Evolutionary conservation across 2,888 invertebrate genomes (phyloP).

Genomic region (Apamea anceps): DNA sequence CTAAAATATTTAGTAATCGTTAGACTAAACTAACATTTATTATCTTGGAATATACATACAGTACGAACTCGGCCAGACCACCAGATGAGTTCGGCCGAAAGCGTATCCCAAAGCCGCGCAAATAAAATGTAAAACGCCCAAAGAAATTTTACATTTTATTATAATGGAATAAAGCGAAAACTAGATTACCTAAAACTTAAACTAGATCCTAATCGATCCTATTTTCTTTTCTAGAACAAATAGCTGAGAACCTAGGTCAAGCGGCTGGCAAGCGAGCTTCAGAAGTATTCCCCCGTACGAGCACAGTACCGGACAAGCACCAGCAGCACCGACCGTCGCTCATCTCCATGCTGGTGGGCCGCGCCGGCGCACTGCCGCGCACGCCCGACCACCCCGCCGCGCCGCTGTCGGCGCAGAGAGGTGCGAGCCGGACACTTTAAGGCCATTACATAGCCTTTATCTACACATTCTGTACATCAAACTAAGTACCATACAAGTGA

Average conservation of each 20-base stretch:
- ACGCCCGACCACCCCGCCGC: conserved; percentile 86
- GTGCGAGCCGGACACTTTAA: not conserved
- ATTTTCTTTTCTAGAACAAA: conserved; percentile 76
- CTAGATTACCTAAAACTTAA: not conserved
- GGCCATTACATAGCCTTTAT: too few relatives aligned
- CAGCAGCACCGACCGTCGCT: conserved; percentile 86
- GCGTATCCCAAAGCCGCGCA: too few relatives aligned
- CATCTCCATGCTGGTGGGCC: conserved; percentile 77
- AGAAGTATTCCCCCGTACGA: conserved; percentile 90
- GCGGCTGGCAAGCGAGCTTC: conserved; percentile 84
- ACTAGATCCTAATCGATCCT: not conserved
- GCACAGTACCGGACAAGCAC: conserved; percentile 74
- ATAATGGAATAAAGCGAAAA: too few relatives aligned
- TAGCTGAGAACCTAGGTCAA: conserved; percentile 81
- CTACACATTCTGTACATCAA: too few relatives aligned
- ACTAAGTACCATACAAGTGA: too few relatives aligned
- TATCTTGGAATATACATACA: too few relatives aligned
- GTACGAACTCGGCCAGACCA: too few relatives aligned
- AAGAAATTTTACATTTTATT: too few relatives aligned
- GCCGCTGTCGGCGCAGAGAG: conserved; percentile 68
- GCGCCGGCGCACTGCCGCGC: conserved; percentile 76
- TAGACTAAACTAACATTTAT: too few relatives aligned
- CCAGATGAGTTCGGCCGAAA: too few relatives aligned
- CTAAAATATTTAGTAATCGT: too few relatives aligned
- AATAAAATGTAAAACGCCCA: too few relatives aligned